These are phyloP conservation scores for Hirundo rustica DNA, from an alignment of 2,797 vertebrate genomes.

Conservation along the genomic window DNA sequence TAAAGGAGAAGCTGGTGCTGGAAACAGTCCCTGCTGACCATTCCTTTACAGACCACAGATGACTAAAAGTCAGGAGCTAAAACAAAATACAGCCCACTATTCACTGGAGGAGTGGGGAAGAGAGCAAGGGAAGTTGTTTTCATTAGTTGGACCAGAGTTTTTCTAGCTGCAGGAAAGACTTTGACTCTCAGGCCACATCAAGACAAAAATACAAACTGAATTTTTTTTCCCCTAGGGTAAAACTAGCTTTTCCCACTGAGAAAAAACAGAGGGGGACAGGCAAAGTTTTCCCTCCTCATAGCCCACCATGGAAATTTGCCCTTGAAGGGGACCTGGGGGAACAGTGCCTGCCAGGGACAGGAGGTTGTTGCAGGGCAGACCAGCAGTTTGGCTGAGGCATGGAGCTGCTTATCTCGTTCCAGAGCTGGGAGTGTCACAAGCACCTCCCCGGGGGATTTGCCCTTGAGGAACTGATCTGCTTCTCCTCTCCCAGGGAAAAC, in stretches of 20 bases:
- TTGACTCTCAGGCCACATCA: neutral
- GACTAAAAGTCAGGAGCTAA: slow-evolving; percentile 1
- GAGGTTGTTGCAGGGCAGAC: neutral
- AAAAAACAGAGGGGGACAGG: neutral
- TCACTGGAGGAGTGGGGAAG: neutral
- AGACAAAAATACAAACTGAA: neutral
- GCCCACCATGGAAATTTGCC: neutral
- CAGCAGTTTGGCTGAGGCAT: neutral
- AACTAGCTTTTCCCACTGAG: neutral
- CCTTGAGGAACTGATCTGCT: neutral
- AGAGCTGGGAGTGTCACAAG: neutral
- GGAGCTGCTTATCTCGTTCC: neutral
- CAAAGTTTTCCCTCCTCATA: neutral
- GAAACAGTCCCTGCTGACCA: neutral
- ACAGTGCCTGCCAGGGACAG: neutral
- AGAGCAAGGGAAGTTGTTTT: neutral
- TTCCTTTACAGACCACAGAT: neutral
- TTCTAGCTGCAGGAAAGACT: neutral
- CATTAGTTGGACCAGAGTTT: neutral
- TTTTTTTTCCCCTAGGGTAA: neutral
- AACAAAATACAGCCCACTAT: neutral
- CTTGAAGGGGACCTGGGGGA: neutral
- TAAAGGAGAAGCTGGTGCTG: neutral
- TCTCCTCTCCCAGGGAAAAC: neutral
- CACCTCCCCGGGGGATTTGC: neutral